Conservation (phyloP, 2,113 vertebrate genomes). For the Myiozetetes cayanensis region DNA sequence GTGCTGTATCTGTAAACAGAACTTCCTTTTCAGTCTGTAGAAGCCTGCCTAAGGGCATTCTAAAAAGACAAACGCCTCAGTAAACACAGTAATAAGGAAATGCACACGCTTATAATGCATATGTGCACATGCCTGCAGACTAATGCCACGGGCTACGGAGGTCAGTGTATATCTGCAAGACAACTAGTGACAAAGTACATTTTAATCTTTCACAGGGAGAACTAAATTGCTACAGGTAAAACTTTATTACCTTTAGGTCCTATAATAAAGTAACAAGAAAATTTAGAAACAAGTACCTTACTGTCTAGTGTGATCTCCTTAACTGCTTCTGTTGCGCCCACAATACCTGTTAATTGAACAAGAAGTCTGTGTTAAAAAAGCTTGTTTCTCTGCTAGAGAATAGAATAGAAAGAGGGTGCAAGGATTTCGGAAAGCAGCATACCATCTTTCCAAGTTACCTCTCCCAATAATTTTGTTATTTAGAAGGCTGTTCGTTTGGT, state of each 20-base stretch:
- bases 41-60: neutral
- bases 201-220: neutral
- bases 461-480: neutral
- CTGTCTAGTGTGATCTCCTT: conserved; percentile 93
- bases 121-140: neutral
- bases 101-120: neutral
- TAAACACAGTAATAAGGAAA: neutral
- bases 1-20: neutral
- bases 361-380: neutral
- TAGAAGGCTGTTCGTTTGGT: neutral
- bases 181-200: neutral
- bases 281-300: conserved; percentile 78
- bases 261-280: neutral
- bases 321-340: conserved; percentile 85
- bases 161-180: neutral
- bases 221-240: neutral
- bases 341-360: conserved; percentile 74
- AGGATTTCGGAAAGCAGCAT: neutral
- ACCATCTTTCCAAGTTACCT: neutral
- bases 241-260: neutral
- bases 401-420: neutral
- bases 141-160: neutral
- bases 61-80: neutral
- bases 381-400: neutral
- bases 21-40: neutral